Evolutionary conservation across 2,888 invertebrate genomes (phyloP), one percentile per base, ranked within the genome.

Genomic region (Tricholauxania praeusta): DNA sequence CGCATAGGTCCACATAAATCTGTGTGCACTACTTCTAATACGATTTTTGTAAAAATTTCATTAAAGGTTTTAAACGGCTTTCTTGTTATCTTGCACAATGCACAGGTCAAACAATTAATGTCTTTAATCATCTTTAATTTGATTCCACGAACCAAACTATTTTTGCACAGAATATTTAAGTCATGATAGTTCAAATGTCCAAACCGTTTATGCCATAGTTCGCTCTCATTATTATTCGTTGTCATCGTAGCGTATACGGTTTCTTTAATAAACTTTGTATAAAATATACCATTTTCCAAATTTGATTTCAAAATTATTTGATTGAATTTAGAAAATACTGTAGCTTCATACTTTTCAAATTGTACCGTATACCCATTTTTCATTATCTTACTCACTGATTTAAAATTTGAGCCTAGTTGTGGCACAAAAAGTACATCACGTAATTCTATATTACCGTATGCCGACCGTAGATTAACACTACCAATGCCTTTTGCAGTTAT

Each of bases 1-100:
- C 66, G 53, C 67, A 76, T 72, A 14, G 76, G 76, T 10, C 72
- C 75, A 48, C 73, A 75, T 49, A 75, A 59, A 66, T 68, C 68
- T 12, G 59, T 68, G 48, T 68, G 68, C 12, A 68, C 17, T 19
- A 68, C 4, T 51, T 68, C 12, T 0, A 68, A 14, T 14, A 59
- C 5, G 19, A 2, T 17, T n/a, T 14, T 57, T 14, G 15, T 1
- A 3, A 22, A n/a, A 1, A 59, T 39, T 17, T 28, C 15, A 5
- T 57, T 15, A 59, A 48, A 59, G 15, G 17, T 19, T 17, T 7
- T 10, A 59, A 49, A 68, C 2, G 60, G 73, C 59, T 70, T 65
- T 12, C 12, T 15, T n/a, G 12, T 65, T 47, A 71, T 73, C 66
- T 73, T 73, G 48, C 71, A 64, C 5, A 70, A 12, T 14, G 70